Evolutionary conservation across 2,888 invertebrate species (phyloP), one percentile per base, ranked within the genome.

Genomic region (Carterocephalus palaemon): DNA sequence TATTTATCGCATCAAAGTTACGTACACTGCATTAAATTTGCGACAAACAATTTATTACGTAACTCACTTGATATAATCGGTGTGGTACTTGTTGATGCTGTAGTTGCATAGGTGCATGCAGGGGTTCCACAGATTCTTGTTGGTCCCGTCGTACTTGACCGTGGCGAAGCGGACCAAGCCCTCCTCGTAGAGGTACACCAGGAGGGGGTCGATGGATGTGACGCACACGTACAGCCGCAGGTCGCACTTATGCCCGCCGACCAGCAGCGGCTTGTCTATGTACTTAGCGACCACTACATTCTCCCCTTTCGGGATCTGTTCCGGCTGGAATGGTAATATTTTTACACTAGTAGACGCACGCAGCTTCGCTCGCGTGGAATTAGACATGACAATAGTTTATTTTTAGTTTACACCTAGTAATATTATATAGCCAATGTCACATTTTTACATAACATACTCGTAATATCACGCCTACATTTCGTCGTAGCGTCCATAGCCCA

Each of bases 41-140:
- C n/a, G n/a, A n/a, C n/a, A n/a, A n/a, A n/a, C n/a, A n/a, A n/a
- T n/a, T n/a, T n/a, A n/a, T n/a, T n/a, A n/a, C n/a, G n/a, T 2
- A 13, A 88, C 93, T 89, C 82, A 96, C 94, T 94, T 95, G 63
- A 98, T 93, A 78, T 98, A 99, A 83, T 97, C 95, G 46, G 95
- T 94, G 77, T 95, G 98, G 71, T 96, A 96, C 80, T 98, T 98
- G 81, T 99, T 98, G 68, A 99, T 96, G 82, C 97, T 97, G 81
- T 98, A 99, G 82, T 99, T 99, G 68, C 98, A 99, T 8, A 99
- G 90, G 80, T 99, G 98, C 94, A 98, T 97, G 81, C 95, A 97
- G 0, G 95, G 96, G 78, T 96, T 97, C 92, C 96, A 97, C 7
- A 99, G 89, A 65, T 96, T 97, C 71, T 96, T 96, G 59, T 95